Percentiles rank a stretch among this genome's conserved stretches.
Evolutionary conservation across 2,888 invertebrate genomes (phyloP).

Genomic region (Erebia ligea): DNA sequence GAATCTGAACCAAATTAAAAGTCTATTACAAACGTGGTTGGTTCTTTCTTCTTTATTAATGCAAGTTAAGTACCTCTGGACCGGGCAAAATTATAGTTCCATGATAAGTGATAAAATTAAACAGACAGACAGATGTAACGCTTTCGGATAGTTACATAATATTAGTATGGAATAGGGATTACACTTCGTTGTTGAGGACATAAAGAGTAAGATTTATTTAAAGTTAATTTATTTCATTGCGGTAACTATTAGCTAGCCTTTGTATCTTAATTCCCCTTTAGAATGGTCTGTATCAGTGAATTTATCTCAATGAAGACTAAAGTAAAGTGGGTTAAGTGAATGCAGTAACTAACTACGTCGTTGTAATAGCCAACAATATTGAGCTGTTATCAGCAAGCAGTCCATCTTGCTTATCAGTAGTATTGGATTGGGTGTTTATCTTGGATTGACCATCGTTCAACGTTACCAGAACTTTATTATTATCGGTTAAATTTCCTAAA

Average conservation of each 20-base stretch:
- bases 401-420: constrained; percentile 22
- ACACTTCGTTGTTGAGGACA: too few species aligned
- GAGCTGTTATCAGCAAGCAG: constrained; percentile 25
- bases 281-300: constrained; percentile 4
- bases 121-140: too few species aligned
- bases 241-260: background rate
- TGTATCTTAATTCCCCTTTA: background rate
- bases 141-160: too few species aligned
- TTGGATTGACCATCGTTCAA: background rate
- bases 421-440: constrained; percentile 15
- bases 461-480: background rate
- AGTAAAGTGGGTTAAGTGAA: constrained; percentile 22
- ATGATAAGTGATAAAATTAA: too few species aligned
- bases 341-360: constrained; percentile 13
- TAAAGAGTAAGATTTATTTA: background rate
- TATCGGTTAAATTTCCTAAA: background rate
- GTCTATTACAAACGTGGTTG: too few species aligned
- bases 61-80: too few species aligned
- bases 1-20: too few species aligned
- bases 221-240: background rate
- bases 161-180: too few species aligned
- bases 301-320: constrained; percentile 11
- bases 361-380: constrained; percentile 19
- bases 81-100: too few species aligned
- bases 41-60: too few species aligned